These are phyloP conservation scores for Malachius bipustulatus DNA, from an alignment of 2,888 invertebrate genomes.

Conservation along the genomic window DNA sequence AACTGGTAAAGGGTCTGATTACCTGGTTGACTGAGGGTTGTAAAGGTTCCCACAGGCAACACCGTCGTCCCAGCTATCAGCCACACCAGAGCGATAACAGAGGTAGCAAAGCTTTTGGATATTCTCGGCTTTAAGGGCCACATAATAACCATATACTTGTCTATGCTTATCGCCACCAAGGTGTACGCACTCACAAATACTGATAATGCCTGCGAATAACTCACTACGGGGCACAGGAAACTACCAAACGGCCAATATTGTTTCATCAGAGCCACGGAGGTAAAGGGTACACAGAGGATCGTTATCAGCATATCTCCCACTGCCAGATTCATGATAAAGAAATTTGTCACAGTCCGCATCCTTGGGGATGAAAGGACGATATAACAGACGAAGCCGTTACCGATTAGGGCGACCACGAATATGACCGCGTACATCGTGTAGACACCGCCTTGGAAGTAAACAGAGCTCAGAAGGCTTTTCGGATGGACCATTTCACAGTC, in stretches of 20 bases:
- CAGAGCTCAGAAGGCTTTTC: conserved; percentile 19
- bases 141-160: conserved; percentile 83
- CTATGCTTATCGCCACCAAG: conserved; percentile 79
- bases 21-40: conserved; percentile 52
- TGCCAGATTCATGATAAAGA: conserved; percentile 80
- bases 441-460: conserved; percentile 51
- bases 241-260: conserved; percentile 84
- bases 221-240: conserved; percentile 69
- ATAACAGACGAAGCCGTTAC: conserved; percentile 74
- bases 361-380: conserved; percentile 71
- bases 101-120: conserved; percentile 57
- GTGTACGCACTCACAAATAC: conserved; percentile 83
- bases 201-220: conserved; percentile 69
- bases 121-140: conserved; percentile 74
- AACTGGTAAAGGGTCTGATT: conserved; percentile 43
- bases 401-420: conserved; percentile 57
- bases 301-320: conserved; percentile 86
- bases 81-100: conserved; percentile 64
- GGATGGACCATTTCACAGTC: conserved; percentile 19
- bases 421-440: conserved; percentile 61
- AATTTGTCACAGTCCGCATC: conserved; percentile 88
- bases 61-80: conserved; percentile 64
- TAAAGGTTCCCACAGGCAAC: conserved; percentile 69
- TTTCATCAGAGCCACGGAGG: conserved; percentile 68
- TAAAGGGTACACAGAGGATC: conserved; percentile 81